Evolutionary conservation across 2,113 vertebrate genomes (phyloP).

Genomic region (Halcyon malimbica): DNA sequence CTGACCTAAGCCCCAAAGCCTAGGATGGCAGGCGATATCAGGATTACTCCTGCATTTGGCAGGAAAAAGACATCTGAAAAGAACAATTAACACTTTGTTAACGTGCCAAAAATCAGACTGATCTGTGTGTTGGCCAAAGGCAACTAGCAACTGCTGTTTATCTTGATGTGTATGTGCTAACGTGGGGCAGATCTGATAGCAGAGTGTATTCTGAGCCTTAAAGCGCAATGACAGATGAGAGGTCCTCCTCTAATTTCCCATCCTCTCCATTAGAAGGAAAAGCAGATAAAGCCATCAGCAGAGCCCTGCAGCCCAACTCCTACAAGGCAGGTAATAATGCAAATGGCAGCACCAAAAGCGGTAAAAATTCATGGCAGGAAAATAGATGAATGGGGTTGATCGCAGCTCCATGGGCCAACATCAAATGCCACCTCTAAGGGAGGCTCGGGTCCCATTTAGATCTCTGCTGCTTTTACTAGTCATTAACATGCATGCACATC

Average conservation of each 20-base stretch:
- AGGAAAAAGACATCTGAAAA: conserved; percentile 60
- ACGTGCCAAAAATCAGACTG: conserved; percentile 51
- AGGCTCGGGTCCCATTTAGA: background rate
- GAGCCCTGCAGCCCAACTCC: background rate
- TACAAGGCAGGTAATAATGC: background rate
- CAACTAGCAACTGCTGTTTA: conserved; percentile 7
- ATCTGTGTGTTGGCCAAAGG: conserved; percentile 61
- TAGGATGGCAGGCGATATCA: conserved; percentile 57
- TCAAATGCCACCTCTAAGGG: background rate
- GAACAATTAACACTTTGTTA: conserved; percentile 72
- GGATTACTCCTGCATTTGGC: conserved; percentile 68
- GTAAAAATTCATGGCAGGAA: background rate
- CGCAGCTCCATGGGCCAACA: background rate
- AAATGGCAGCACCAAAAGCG: background rate
- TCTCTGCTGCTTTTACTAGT: background rate
- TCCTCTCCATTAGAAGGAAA: background rate
- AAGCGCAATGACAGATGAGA: background rate
- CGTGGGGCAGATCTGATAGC: background rate
- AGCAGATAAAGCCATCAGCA: background rate
- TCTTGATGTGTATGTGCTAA: conserved; percentile 19
- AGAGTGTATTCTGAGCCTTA: background rate
- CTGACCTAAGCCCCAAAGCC: conserved; percentile 63
- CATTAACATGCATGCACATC: background rate
- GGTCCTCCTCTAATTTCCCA: background rate
- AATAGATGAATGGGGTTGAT: background rate